A percentile compares a stretch with the other conserved stretches of the same genome.
These are phyloP conservation scores for Pammene aurita DNA, from an alignment of 2,888 invertebrate species.

Conservation along the genomic window DNA sequence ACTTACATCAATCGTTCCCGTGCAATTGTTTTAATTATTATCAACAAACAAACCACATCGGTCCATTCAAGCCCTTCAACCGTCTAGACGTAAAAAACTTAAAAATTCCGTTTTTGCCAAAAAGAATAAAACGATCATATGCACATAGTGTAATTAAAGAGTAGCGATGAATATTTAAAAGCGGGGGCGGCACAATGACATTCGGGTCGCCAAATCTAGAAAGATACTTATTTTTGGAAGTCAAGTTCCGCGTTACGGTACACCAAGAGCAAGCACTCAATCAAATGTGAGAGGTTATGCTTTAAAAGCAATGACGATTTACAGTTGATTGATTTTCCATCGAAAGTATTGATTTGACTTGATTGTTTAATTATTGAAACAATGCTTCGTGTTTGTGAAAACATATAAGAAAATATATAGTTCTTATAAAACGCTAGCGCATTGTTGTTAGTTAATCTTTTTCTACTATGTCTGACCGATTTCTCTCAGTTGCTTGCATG, in stretches of 20 bases:
- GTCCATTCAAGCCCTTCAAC: slow-evolving; percentile 27
- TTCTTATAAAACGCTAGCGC: too few species aligned
- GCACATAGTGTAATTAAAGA: slow-evolving; percentile 80
- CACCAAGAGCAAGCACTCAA: slow-evolving; percentile 53
- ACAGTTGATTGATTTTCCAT: too few species aligned
- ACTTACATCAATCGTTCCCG: not conserved
- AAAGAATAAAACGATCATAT: slow-evolving; percentile 67
- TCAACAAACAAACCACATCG: slow-evolving; percentile 21
- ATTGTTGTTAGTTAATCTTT: too few species aligned
- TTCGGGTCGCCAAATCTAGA: slow-evolving; percentile 75
- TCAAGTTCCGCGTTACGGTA: slow-evolving; percentile 57
- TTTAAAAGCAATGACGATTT: not conserved
- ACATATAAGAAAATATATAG: too few species aligned
- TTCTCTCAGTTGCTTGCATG: too few species aligned
- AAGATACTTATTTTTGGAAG: slow-evolving; percentile 78
- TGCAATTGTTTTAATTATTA: slow-evolving; percentile 11
- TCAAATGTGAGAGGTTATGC: too few species aligned
- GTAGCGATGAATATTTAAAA: slow-evolving; percentile 82
- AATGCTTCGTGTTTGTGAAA: too few species aligned
- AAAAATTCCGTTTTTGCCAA: slow-evolving; percentile 51
- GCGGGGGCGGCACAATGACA: slow-evolving; percentile 75
- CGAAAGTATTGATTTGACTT: too few species aligned
- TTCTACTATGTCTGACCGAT: too few species aligned
- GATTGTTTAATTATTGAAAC: too few species aligned
- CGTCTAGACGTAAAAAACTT: slow-evolving; percentile 44